Evolutionary conservation across 2,113 vertebrate species (phyloP), one percentile per base, ranked within the genome.

Genomic region (Neolamprologus variostigma): DNA sequence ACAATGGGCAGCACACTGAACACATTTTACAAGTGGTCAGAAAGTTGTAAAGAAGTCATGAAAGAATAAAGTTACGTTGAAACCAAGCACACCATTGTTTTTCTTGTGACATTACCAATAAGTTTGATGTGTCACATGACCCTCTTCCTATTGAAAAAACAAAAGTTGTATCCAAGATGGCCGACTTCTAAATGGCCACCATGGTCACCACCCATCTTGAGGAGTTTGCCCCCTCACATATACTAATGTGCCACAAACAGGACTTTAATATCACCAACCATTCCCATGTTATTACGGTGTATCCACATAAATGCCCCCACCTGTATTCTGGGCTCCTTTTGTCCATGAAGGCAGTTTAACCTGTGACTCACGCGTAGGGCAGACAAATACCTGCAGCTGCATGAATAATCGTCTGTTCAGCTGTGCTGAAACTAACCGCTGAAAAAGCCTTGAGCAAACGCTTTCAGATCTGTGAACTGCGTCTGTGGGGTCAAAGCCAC

Each of bases 211-310:
- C 23, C 23, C 23, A 26, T 14, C 1, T 26, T 3, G 0, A 57
- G 4, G 54, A 0, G 54, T 26, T 57, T 57, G 54, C 23, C 23
- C 21, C 54, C 54, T 57, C 54, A 57, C 23, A 28, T 57, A 57
- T 2, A 28, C 12, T 28, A 57, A 28, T 57, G 54, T 57, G 23
- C 12, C 54, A 28, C 54, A 57, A 28, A 28, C 7, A 8, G 23
- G 23, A 28, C 23, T 57, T 28, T 8, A 5, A 2, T 3, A 2
- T 57, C 23, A 57, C 54, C 54, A 28, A 57, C 12, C 54, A 5
- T 28, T 2, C 23, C 23, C 23, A 0, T 28, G 4, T 57, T 57
- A 0, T 57, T 8, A 5, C 1, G 0, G 0, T 14, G 23, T 57
- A 3, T 57, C 23, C 12, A 57, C 0, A 57, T 3, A 57, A 3